A percentile compares a stretch with the other conserved stretches of the same genome.
Evolutionary conservation across 2,888 invertebrate species (phyloP).

Genomic region (Anoncus sp.): DNA sequence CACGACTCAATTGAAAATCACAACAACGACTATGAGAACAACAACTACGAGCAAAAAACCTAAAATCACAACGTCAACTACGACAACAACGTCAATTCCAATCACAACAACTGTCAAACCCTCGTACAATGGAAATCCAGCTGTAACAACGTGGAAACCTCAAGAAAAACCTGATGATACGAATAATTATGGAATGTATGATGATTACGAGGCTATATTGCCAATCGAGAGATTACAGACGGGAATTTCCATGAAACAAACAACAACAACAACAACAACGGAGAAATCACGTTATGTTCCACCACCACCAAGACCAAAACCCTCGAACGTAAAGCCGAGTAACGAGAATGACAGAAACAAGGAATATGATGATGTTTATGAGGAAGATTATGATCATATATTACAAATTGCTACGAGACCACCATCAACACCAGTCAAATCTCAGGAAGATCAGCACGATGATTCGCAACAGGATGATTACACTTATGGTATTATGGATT

Average conservation of each 20-base stretch:
- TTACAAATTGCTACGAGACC: slow-evolving; percentile 17
- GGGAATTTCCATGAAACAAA: slow-evolving; percentile 44
- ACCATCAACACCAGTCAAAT: too few relatives aligned
- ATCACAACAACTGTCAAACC: slow-evolving; percentile 69
- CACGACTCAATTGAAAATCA: slow-evolving; percentile 59
- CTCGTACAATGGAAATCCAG: slow-evolving; percentile 73
- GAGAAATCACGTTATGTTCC: slow-evolving; percentile 56
- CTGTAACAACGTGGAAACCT: slow-evolving; percentile 81
- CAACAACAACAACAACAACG: slow-evolving; percentile 62
- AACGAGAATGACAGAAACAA: slow-evolving; percentile 63
- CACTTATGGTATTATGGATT: slow-evolving; percentile 33
- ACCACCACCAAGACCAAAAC: slow-evolving; percentile 55
- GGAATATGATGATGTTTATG: slow-evolving; percentile 82
- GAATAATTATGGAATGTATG: slow-evolving; percentile 56
- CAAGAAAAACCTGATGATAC: slow-evolving; percentile 63
- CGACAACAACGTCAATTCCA: slow-evolving; percentile 69
- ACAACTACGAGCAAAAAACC: slow-evolving; percentile 62
- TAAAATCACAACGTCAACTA: slow-evolving; percentile 55
- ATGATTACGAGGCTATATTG: slow-evolving; percentile 68
- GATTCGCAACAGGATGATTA: slow-evolving; percentile 45
- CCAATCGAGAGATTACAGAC: slow-evolving; percentile 77
- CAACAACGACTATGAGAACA: slow-evolving; percentile 61
- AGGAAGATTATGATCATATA: slow-evolving; percentile 75
- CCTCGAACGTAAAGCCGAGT: slow-evolving; percentile 35
- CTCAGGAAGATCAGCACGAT: slow-evolving; percentile 15